phyloP scores from a whole-genome alignment of 2,113 vertebrate species.

The Oreocharis arfaki region DNA sequence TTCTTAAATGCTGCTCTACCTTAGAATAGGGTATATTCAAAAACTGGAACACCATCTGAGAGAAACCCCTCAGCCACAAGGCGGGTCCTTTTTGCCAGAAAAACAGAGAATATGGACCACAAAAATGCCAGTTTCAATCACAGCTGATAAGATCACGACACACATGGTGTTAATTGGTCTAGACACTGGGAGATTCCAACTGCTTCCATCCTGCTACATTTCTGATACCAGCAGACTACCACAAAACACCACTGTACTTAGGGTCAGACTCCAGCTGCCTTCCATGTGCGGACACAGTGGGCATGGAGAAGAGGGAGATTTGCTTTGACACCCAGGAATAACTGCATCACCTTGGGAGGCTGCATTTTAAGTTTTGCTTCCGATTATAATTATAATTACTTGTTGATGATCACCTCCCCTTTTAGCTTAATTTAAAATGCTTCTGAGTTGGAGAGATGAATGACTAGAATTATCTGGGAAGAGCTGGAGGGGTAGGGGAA shows the following conservation, averaged over 20 bases:
- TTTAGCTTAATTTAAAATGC: constrained; percentile 49
- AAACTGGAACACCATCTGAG: not conserved
- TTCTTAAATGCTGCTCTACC: not conserved
- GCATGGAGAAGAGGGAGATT: not conserved
- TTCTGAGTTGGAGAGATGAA: constrained; percentile 32
- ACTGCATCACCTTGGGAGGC: constrained; percentile 19
- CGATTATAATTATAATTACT: constrained; percentile 52
- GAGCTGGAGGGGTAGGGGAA: not conserved
- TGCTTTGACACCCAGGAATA: constrained; percentile 20
- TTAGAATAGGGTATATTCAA: not conserved
- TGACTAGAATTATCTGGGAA: constrained; percentile 48
- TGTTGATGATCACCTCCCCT: constrained; percentile 29
- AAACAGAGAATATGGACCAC: not conserved
- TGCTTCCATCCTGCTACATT: not conserved
- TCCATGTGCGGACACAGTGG: not conserved
- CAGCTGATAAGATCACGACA: not conserved
- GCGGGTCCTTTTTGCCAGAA: not conserved
- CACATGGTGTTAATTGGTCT: not conserved
- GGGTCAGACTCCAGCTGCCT: not conserved
- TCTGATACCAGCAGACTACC: not conserved
- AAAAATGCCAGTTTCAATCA: not conserved
- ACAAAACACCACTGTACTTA: not conserved
- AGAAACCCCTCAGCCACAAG: not conserved
- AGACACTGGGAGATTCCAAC: not conserved
- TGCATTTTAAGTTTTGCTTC: constrained; percentile 33